Percentiles rank a stretch among this genome's conserved stretches.
phyloP scores from a whole-genome alignment of 2,888 invertebrate species.

The Nomada hirtipes region DNA sequence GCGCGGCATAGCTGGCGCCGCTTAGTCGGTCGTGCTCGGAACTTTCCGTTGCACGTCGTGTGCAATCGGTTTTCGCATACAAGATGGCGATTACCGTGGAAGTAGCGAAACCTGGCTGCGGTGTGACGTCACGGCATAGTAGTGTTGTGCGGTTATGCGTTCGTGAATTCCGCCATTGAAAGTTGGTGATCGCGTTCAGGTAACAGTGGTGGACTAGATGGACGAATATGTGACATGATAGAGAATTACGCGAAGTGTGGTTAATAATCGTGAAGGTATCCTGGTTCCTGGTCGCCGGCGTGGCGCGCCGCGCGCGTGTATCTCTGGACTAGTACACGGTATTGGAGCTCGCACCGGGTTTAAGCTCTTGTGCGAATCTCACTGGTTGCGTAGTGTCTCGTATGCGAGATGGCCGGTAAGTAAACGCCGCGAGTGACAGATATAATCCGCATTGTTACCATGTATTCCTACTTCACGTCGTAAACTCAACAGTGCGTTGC shows the following conservation, averaged over 20 bases:
- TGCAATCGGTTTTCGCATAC: constrained; percentile 58
- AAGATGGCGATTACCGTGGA: constrained; percentile 73
- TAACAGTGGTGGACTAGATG: constrained; percentile 30
- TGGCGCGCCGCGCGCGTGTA: constrained; percentile 65
- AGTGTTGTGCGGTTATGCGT: constrained; percentile 76
- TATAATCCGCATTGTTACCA: constrained; percentile 32
- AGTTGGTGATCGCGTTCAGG: constrained; percentile 48
- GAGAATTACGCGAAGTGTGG: constrained; percentile 26
- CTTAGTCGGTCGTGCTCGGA: constrained; percentile 26
- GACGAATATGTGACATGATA: constrained; percentile 71
- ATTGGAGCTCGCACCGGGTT: constrained; percentile 58
- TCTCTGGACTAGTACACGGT: constrained; percentile 46
- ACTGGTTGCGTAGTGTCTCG: constrained; percentile 57
- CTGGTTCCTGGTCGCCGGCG: constrained; percentile 60
- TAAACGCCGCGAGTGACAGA: constrained; percentile 58
- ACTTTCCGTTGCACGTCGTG: constrained; percentile 46
- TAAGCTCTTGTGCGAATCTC: constrained; percentile 54
- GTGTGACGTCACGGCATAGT: constrained; percentile 75
- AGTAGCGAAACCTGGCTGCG: constrained; percentile 63
- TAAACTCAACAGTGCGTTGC: constrained; percentile 54
- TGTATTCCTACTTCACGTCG: constrained; percentile 36
- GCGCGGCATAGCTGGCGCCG: constrained; percentile 37
- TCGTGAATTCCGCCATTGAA: constrained; percentile 78
- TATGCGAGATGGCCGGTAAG: constrained; percentile 80
- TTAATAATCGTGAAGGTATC: constrained; percentile 42